Evolutionary conservation across 2,113 vertebrate genomes (phyloP).

Genomic region (Zapus hudsonius): DNA sequence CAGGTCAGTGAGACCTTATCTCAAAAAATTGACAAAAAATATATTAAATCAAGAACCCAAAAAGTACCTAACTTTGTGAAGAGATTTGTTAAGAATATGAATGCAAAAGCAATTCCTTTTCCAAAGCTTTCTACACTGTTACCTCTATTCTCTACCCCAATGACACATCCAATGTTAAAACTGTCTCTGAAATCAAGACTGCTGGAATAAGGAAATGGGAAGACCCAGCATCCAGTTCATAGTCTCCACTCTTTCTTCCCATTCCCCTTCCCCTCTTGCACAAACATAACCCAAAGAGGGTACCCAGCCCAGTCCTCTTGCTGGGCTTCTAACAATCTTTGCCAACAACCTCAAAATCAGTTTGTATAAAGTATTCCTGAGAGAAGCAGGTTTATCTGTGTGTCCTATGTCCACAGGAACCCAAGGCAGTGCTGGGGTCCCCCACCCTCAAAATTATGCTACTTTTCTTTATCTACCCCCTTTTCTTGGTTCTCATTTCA

Average conservation of each 20-base stretch:
- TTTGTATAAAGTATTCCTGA: background rate
- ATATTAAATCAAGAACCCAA: background rate
- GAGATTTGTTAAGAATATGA: background rate
- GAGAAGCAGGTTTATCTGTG: background rate
- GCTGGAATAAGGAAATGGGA: background rate
- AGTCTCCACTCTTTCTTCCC: background rate
- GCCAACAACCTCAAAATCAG: background rate
- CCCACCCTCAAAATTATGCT: background rate
- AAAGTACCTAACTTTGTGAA: background rate
- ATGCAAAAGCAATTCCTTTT: background rate
- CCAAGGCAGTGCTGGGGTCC: background rate
- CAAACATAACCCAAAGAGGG: background rate
- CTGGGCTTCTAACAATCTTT: background rate
- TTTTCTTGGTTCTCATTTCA: background rate
- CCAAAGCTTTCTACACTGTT: background rate
- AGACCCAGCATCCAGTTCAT: background rate
- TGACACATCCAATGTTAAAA: constrained; percentile 10
- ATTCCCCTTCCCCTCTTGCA: too few species aligned
- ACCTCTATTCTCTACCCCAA: background rate
- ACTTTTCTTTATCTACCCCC: background rate
- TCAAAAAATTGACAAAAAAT: too few species aligned
- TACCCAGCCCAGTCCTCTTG: too few species aligned
- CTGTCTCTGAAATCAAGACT: background rate
- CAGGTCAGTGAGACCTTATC: too few species aligned
- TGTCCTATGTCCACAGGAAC: too few species aligned